A percentile compares a stretch with the other conserved stretches of the same genome.
Evolutionary conservation across 1,140 invertebrate species (phyloP).

Genomic region (Halyomorpha halys): DNA sequence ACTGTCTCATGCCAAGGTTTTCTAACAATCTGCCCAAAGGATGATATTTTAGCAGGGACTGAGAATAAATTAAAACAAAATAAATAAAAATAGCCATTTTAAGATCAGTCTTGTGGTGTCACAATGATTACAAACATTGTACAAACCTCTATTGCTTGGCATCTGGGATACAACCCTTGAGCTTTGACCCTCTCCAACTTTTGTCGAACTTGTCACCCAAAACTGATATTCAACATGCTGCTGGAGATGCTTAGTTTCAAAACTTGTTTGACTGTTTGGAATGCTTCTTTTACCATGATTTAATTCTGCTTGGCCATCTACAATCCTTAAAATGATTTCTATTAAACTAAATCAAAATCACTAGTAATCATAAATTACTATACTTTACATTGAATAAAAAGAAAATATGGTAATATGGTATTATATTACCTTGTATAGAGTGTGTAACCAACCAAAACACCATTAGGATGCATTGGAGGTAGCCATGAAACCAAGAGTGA

Average conservation of each 20-base stretch:
- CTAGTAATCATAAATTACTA: no score
- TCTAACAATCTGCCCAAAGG: slow-evolving; percentile 53
- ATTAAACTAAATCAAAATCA: no score
- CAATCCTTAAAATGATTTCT: slow-evolving; percentile 38
- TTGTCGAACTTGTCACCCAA: slow-evolving; percentile 67
- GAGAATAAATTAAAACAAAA: slow-evolving; percentile 19
- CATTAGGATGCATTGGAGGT: slow-evolving; percentile 63
- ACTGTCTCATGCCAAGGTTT: slow-evolving; percentile 53
- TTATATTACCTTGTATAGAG: slow-evolving; percentile 53
- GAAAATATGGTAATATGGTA: neutral
- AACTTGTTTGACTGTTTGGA: slow-evolving; percentile 49
- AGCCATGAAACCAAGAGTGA: slow-evolving; percentile 71
- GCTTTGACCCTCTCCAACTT: slow-evolving; percentile 63
- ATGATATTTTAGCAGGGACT: slow-evolving; percentile 56
- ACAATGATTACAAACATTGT: neutral
- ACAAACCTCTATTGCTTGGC: slow-evolving; percentile 40
- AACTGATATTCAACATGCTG: slow-evolving; percentile 70
- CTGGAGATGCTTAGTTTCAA: slow-evolving; percentile 56
- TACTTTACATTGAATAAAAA: neutral
- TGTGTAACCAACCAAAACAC: slow-evolving; percentile 66
- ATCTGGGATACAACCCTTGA: slow-evolving; percentile 54
- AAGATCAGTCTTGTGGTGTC: neutral
- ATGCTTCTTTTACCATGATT: slow-evolving; percentile 55
- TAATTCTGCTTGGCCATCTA: slow-evolving; percentile 54
- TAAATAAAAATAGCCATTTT: neutral